Percentiles rank a stretch among this genome's conserved stretches.
Conservation (phyloP, 2,113 vertebrate species). For the Oophaga pumilio region DNA sequence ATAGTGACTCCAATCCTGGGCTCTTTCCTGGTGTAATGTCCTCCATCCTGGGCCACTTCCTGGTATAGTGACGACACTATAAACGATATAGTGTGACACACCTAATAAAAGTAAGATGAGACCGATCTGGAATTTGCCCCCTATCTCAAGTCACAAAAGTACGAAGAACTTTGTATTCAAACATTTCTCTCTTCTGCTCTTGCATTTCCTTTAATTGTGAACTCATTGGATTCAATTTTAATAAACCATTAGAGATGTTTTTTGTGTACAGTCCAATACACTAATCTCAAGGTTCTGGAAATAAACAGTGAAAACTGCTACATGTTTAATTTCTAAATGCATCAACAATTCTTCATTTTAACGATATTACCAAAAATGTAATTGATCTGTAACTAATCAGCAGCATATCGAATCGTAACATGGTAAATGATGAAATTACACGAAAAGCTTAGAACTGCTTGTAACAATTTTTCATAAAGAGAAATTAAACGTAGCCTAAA, state of each 20-base stretch:
- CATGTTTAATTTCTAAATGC: not conserved
- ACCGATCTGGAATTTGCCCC: not conserved
- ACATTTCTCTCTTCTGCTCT: not conserved
- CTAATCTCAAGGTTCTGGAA: constrained; percentile 6
- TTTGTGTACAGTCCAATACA: not conserved
- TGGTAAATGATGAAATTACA: constrained; percentile 45
- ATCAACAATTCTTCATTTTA: constrained; percentile 35
- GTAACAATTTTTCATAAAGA: not conserved
- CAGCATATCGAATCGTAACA: constrained; percentile 25
- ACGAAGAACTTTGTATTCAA: not conserved
- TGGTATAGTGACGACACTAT: too few relatives aligned
- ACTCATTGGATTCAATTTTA: not conserved
- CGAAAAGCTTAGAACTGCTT: constrained; percentile 1
- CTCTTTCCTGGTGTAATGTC: too few relatives aligned
- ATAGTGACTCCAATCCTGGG: too few relatives aligned
- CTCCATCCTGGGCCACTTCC: too few relatives aligned
- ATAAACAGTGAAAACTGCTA: constrained; percentile 17
- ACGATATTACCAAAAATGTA: constrained; percentile 31
- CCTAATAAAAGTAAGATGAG: not conserved
- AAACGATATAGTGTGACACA: too few relatives aligned
- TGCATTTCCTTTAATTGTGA: not conserved
- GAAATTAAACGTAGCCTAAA: not conserved
- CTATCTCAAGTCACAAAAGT: not conserved
- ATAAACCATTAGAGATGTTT: not conserved
- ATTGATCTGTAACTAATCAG: constrained; percentile 42